Evolutionary conservation across 1,140 invertebrate genomes (phyloP).

Genomic region (Leptopilina boulardi): DNA sequence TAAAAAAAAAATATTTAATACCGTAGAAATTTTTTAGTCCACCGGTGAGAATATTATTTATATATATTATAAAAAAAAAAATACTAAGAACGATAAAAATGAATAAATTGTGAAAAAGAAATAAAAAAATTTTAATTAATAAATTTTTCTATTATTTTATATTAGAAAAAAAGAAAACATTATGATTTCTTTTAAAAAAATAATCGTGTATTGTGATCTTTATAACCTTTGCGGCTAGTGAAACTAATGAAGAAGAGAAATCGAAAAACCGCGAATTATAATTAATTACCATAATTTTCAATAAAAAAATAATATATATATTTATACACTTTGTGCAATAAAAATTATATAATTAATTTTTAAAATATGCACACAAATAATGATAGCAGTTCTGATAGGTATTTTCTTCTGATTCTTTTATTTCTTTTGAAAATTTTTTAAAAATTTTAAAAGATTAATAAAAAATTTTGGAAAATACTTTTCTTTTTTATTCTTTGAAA

Average conservation of each 20-base stretch:
- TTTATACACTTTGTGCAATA: neutral
- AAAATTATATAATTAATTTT: neutral
- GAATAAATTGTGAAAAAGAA: neutral
- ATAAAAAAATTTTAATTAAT: neutral
- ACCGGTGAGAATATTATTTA: too few species aligned
- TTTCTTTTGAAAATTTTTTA: too few species aligned
- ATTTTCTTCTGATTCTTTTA: neutral
- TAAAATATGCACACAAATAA: neutral
- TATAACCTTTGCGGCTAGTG: neutral
- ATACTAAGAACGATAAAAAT: too few species aligned
- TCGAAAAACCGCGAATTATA: neutral
- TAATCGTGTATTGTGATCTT: neutral
- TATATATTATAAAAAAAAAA: too few species aligned
- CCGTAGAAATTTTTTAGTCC: too few species aligned
- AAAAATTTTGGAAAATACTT: neutral
- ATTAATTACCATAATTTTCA: neutral
- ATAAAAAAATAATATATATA: neutral
- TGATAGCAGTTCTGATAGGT: neutral
- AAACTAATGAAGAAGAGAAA: neutral
- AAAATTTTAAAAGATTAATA: neutral
- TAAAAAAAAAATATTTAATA: neutral
- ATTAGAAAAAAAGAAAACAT: neutral
- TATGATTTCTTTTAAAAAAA: neutral
- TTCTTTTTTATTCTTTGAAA: neutral
- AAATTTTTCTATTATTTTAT: neutral